Evolutionary conservation across 2,888 invertebrate genomes (phyloP).

Genomic region (Ophion ellenae): DNA sequence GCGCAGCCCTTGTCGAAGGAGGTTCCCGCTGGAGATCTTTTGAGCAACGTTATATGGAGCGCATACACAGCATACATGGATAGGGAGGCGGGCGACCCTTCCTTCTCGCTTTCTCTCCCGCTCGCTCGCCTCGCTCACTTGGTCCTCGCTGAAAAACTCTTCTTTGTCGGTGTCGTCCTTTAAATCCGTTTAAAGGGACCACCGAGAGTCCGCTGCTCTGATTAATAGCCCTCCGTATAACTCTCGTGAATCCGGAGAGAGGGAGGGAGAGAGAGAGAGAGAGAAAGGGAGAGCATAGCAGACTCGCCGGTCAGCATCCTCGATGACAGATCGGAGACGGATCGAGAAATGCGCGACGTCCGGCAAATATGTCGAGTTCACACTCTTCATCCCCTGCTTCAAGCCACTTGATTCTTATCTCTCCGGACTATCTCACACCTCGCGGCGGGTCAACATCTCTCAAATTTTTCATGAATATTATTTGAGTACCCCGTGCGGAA

Average conservation of each 20-base stretch:
- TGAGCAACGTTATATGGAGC: conserved; percentile 26
- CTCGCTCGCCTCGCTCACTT: conserved; percentile 29
- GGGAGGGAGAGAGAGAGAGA: not conserved
- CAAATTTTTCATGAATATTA: not conserved
- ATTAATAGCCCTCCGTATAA: conserved; percentile 77
- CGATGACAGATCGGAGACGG: conserved; percentile 77
- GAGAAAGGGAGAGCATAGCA: conserved; percentile 45
- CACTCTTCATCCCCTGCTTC: conserved; percentile 67
- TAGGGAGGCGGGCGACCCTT: conserved; percentile 38
- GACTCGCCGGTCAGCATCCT: conserved; percentile 48
- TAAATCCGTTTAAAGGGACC: conserved; percentile 80
- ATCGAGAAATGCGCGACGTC: conserved; percentile 77
- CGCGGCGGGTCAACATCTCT: not conserved
- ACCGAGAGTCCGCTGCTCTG: conserved; percentile 77
- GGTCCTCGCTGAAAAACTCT: conserved; percentile 69
- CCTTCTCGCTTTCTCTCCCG: conserved; percentile 23
- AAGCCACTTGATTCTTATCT: conserved; percentile 26
- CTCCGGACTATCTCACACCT: conserved; percentile 1
- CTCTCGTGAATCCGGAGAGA: conserved; percentile 56
- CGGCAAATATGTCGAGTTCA: conserved; percentile 79
- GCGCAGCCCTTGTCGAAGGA: conserved; percentile 36
- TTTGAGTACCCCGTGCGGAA: not conserved
- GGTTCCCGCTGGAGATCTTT: conserved; percentile 33
- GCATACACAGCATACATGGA: conserved; percentile 24
- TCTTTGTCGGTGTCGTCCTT: conserved; percentile 79